Evolutionary conservation across 53 echinoderm and acorn worm species (phyloP).

Genomic region (Astropecten irregularis): DNA sequence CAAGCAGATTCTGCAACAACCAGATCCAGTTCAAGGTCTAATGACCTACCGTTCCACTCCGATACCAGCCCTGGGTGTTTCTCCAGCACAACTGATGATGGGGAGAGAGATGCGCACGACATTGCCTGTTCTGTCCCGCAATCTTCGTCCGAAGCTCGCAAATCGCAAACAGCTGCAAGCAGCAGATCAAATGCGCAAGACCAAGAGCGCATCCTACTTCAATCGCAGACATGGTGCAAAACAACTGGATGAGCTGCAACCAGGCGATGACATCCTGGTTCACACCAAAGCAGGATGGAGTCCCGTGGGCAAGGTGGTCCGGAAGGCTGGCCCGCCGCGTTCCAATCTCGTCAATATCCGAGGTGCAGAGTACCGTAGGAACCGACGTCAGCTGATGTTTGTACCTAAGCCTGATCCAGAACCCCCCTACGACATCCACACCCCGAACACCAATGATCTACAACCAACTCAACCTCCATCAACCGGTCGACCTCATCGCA

Average conservation of each 20-base stretch:
- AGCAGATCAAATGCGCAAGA: no score
- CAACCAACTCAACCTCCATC: neutral
- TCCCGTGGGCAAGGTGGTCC: no score
- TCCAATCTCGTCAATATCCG: neutral
- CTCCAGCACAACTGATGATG: no score
- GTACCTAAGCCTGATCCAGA: no score
- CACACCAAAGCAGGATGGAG: no score
- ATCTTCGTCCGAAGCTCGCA: no score
- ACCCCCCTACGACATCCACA: neutral
- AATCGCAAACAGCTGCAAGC: no score
- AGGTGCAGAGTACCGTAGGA: neutral
- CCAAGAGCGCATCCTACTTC: slow-evolving; percentile 9
- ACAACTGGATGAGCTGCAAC: slow-evolving; percentile 6
- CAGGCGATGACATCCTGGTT: neutral
- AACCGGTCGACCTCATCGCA: no score
- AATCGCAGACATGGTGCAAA: slow-evolving; percentile 9
- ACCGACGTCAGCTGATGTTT: neutral
- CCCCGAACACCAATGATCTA: neutral
- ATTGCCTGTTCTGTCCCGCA: neutral
- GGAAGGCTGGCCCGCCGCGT: neutral
- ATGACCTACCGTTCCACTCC: no score
- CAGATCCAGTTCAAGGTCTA: no score
- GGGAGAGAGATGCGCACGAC: neutral
- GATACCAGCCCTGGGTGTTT: no score
- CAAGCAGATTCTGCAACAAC: no score